phyloP scores from a whole-genome alignment of 2,888 invertebrate genomes.

The Calephelis perditalis region DNA sequence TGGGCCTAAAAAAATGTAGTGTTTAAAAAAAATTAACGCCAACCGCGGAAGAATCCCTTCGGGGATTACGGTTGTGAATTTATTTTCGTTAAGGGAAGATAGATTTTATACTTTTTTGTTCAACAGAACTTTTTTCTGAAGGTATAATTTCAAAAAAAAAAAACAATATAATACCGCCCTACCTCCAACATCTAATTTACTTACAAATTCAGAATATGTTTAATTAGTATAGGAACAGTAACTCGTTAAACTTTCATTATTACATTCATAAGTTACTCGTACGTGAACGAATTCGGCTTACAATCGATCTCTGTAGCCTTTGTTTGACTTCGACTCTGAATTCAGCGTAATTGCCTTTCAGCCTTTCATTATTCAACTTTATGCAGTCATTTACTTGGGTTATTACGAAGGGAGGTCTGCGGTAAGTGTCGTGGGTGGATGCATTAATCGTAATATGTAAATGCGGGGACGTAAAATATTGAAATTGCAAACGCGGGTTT shows the following conservation, averaged over 20 bases:
- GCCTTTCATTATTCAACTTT: conserved; percentile 77
- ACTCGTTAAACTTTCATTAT: conserved; percentile 74
- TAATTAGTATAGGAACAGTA: conserved; percentile 54
- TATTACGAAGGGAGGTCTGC: conserved; percentile 71
- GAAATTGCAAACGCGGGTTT: conserved; percentile 59
- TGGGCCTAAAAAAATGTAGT: too few relatives aligned
- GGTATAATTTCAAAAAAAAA: too few relatives aligned
- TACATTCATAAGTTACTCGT: conserved; percentile 70
- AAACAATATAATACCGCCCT: too few relatives aligned
- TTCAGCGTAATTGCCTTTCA: conserved; percentile 77
- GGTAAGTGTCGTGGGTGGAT: conserved; percentile 71
- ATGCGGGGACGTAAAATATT: conserved; percentile 71
- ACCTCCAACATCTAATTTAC: too few relatives aligned
- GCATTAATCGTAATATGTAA: conserved; percentile 76
- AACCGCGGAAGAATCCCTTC: too few relatives aligned
- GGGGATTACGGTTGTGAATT: too few relatives aligned
- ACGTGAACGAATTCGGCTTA: conserved; percentile 72
- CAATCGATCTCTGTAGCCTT: conserved; percentile 71
- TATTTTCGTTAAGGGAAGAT: too few relatives aligned
- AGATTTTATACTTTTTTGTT: too few relatives aligned
- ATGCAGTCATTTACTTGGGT: conserved; percentile 76
- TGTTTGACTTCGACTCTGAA: conserved; percentile 76
- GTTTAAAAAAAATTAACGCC: too few relatives aligned
- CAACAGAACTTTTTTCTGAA: too few relatives aligned
- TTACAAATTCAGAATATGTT: conserved; percentile 47